Base-by-base conservation (phyloP, 2,113 vertebrate genomes). In the Lophotis ruficrista region DNA sequence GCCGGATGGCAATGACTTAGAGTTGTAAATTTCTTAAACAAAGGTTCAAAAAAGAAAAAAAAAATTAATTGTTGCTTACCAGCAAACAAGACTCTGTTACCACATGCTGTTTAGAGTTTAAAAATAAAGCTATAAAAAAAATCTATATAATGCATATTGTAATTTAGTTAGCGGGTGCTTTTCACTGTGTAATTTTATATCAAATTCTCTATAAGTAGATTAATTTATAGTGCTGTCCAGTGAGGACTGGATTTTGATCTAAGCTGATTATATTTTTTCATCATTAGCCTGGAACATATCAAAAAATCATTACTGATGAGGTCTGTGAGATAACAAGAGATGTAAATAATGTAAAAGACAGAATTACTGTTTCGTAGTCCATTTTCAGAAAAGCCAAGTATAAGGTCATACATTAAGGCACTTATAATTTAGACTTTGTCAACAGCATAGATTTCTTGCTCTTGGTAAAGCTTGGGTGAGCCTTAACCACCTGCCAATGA, bases 21-120 rank as follows among this genome's bases (percentile, higher is more conserved):
- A 77, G 51, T 18, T 90, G n/a, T 66, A 89, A 35, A 92, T 92
- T 89, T 83, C 54, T 95, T 89, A 61, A 90, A 53, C 30, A 61
- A 80, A 90, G 0, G 2, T 77, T 91, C 3, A 65, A 90, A 82
- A 30, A 43, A 43, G 41, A 15, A 85, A 43, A 68, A 43, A 68
- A 57, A 70, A 37, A 25, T 6, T 43, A 65, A 10, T 24, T 80
- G 7, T 47, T 51, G 14, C 41, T 85, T 72, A 37, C 17, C 9
- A 61, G 14, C 19, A 83, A 83, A 76, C 16, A 88, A 30, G 20
- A 4, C 3, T 88, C 58, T 85, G 4, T 80, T 53, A 47, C 6
- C 24, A 45, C 4, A 5, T 4, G 57, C 4, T 22, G 5, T 79
- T 85, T 60, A 48, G 28, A 28, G 22, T 28, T 83, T 28, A 23